Evolutionary conservation across 1,140 invertebrate genomes (phyloP).

Genomic region (Drosophila cardini): DNA sequence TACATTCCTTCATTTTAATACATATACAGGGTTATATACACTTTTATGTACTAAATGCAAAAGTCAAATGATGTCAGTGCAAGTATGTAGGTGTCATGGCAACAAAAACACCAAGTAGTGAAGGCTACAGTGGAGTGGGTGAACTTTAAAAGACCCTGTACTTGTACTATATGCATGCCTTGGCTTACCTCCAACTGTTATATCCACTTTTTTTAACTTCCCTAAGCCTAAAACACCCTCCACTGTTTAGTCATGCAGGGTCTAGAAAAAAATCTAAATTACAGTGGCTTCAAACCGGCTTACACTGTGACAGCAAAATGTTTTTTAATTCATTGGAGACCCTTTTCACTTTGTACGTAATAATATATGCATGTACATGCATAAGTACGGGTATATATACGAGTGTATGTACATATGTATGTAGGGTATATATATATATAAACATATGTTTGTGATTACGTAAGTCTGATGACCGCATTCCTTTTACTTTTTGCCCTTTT

Average conservation of each 20-base stretch:
- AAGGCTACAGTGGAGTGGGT: too few relatives aligned
- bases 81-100: neutral
- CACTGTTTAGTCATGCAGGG: too few relatives aligned
- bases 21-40: constrained; percentile 1
- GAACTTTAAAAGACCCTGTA: too few relatives aligned
- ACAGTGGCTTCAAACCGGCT: constrained; percentile 21
- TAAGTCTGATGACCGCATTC: constrained; percentile 74
- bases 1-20: constrained; percentile 8
- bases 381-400: neutral
- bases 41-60: neutral
- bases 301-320: constrained; percentile 62
- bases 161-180: too few relatives aligned
- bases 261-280: constrained; percentile 14
- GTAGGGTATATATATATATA: neutral
- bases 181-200: too few relatives aligned
- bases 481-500: constrained; percentile 33
- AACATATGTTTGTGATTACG: constrained; percentile 38
- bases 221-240: too few relatives aligned
- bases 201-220: too few relatives aligned
- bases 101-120: neutral
- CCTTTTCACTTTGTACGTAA: constrained; percentile 5
- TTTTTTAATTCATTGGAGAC: constrained; percentile 78
- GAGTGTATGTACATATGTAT: constrained; percentile 3
- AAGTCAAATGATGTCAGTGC: constrained; percentile 40
- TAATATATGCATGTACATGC: constrained; percentile 12